These are phyloP conservation scores for Isaurus tuberculatus DNA, from an alignment of 92 coral and sea anemone genomes.

Conservation along the genomic window DNA sequence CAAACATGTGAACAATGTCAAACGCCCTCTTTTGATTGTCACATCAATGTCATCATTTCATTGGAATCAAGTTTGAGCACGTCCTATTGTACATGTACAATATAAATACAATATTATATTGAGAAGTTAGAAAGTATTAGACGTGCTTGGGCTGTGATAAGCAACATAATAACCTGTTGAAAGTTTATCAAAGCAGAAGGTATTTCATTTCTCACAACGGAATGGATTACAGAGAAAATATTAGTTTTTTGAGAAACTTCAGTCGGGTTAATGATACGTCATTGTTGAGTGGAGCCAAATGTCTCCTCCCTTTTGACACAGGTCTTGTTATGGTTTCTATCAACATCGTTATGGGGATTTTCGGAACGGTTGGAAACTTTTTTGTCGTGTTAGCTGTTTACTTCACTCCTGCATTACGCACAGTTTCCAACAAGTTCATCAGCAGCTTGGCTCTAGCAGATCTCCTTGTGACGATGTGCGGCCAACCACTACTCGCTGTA, in stretches of 20 bases:
- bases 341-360: slow-evolving; percentile 32
- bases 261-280: slow-evolving; percentile 9
- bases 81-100: too few species aligned
- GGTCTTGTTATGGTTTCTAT: slow-evolving; percentile 24
- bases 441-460: slow-evolving; percentile 34
- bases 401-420: slow-evolving; percentile 23
- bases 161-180: too few species aligned
- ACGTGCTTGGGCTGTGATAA: too few species aligned
- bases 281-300: neutral
- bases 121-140: too few species aligned
- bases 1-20: too few species aligned
- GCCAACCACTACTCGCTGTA: slow-evolving; percentile 31
- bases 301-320: neutral
- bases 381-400: slow-evolving; percentile 24
- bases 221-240: neutral
- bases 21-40: too few species aligned
- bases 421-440: slow-evolving; percentile 23
- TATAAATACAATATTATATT: too few species aligned
- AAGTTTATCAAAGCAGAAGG: neutral
- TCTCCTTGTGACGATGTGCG: slow-evolving; percentile 38
- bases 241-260: neutral
- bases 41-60: too few species aligned
- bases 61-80: too few species aligned
- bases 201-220: neutral
- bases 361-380: slow-evolving; percentile 22